Base-by-base conservation (phyloP, 2,797 vertebrate species). In the Oceanodroma leucorhoa region DNA sequence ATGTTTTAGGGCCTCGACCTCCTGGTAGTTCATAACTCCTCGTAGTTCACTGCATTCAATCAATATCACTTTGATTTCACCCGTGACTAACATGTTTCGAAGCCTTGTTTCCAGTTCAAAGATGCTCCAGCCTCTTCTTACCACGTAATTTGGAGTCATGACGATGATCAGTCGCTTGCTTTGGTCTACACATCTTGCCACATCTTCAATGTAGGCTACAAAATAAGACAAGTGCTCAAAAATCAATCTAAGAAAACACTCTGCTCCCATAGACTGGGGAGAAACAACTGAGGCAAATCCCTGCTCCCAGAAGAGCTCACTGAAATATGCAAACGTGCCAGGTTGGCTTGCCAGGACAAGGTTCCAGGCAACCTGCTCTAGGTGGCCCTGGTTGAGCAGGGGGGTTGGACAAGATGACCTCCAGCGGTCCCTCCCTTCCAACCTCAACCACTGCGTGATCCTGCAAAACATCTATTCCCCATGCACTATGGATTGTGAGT, bases 11-110 rank as follows among this genome's bases (percentile, higher is more conserved):
- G 99, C 99, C 97, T 99, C 99, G 43, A 99, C 99, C 95, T 99
- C 99, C 98, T 99, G 99, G 98, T 99, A 99, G 99, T 99, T 99
- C 99, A 99, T 99, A 97, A 99, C 99, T 96, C 99, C 99, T 41
- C 99, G 98, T 72, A 99, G 98, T 97, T 99, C 99, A 80, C 99
- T 99, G 89, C 99, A 99, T 97, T 99, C 99, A 38, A 99, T 99
- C 79, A 99, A 98, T 97, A 99, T 99, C 91, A 99, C 99, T 98
- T 99, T 99, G 97, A 99, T 99, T 98, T 99, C 99, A 23, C 99
- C 99, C 1, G 99, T 99, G 94, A 99, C 98, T 95, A 99, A 98
- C 99, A 99, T 99, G 98, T 99, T 99, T 95, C 99, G 99, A 96
- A 99, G 99, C 81, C 99, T 98, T 0, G 99, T 99, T 98, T 99